A percentile compares a stretch with the other conserved stretches of the same genome.
Evolutionary conservation across 2,797 vertebrate genomes (phyloP).

Genomic region (Pterois miles): DNA sequence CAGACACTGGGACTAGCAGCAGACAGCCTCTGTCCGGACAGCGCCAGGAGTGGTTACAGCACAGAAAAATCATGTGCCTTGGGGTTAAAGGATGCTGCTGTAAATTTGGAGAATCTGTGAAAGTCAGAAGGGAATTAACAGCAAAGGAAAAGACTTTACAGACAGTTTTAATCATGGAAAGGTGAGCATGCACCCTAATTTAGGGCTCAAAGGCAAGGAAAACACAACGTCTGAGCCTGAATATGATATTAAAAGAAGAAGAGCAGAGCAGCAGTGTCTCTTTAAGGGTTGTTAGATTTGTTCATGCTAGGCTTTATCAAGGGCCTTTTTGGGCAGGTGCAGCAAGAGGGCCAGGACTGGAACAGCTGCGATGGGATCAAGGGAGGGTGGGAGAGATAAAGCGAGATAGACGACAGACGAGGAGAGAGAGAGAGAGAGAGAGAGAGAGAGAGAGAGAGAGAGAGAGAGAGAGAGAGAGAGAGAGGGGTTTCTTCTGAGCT

Average conservation of each 20-base stretch:
- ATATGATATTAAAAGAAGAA: neutral
- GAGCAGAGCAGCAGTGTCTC: conserved; percentile 58
- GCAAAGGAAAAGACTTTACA: neutral
- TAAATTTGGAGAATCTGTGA: conserved; percentile 77
- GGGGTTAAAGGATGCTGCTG: conserved; percentile 80
- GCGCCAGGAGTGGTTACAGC: conserved; percentile 78
- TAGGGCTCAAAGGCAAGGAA: neutral
- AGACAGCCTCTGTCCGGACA: conserved; percentile 60
- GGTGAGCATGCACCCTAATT: neutral
- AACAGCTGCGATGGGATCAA: conserved; percentile 73
- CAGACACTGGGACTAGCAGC: conserved; percentile 50
- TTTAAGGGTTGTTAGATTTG: conserved; percentile 83
- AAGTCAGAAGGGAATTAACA: conserved; percentile 25
- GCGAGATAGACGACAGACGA: conserved; percentile 29
- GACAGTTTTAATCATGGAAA: neutral
- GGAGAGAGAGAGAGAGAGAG: conserved; percentile 18
- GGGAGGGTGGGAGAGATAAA: conserved; percentile 41
- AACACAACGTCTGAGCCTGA: neutral
- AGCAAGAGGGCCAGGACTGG: conserved; percentile 56
- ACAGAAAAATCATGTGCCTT: conserved; percentile 69
- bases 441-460: conserved; percentile 47
- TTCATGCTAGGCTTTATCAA: conserved; percentile 77
- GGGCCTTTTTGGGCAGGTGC: conserved; percentile 82
- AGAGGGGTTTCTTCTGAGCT: conserved; percentile 78
- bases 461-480: conserved; percentile 18